Conservation (phyloP, 1,140 invertebrate genomes). For the Drosophila pectinifera region DNA sequence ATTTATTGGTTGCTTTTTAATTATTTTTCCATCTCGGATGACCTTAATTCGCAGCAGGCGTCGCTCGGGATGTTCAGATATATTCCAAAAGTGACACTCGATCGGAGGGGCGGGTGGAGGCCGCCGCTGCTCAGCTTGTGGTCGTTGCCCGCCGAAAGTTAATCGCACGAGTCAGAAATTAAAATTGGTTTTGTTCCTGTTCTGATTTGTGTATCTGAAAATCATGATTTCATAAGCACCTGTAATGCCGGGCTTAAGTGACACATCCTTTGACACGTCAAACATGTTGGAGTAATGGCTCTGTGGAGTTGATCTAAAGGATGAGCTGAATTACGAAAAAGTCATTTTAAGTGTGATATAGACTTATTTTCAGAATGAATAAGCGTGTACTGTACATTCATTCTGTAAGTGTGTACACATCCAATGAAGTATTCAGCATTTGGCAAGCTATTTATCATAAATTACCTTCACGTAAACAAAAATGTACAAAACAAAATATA, state of each 20-base stretch:
- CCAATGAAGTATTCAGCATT: not conserved
- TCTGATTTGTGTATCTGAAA: no score
- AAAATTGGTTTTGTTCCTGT: no score
- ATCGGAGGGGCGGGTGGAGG: not conserved
- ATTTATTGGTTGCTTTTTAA: constrained; percentile 53
- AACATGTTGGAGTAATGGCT: constrained; percentile 18
- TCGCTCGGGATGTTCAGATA: constrained; percentile 12
- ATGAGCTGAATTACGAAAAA: not conserved
- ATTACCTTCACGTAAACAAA: constrained; percentile 2
- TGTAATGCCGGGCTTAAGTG: constrained; percentile 21
- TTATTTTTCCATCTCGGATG: constrained; percentile 43
- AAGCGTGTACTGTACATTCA: not conserved
- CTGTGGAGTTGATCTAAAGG: constrained; percentile 11
- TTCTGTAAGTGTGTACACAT: not conserved
- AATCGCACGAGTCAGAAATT: constrained; percentile 47
- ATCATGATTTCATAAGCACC: constrained; percentile 25
- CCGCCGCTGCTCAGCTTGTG: constrained; percentile 56
- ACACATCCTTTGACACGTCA: constrained; percentile 28
- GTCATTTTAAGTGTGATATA: not conserved
- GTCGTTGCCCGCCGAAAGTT: constrained; percentile 63
- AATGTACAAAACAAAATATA: not conserved
- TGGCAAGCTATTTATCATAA: constrained; percentile 3
- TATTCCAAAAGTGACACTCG: constrained; percentile 46
- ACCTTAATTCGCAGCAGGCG: constrained; percentile 67
- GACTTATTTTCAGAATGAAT: not conserved